Evolutionary conservation across 2,888 invertebrate species (phyloP).

Genomic region (Clanis bilineata): DNA sequence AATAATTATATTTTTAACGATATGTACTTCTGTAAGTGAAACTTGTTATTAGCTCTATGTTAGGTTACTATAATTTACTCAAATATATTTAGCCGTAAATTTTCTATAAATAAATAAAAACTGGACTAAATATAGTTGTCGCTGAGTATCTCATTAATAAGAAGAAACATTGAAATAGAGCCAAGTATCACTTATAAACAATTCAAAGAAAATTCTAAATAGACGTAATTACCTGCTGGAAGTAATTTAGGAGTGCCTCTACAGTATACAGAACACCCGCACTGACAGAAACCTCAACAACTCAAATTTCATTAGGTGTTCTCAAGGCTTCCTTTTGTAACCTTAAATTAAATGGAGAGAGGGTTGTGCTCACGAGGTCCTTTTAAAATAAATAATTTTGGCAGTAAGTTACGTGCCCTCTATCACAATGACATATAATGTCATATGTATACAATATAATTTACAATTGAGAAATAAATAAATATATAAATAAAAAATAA

Average conservation of each 20-base stretch:
- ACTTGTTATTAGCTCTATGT: too few species aligned
- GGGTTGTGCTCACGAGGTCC: constrained; percentile 9
- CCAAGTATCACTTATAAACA: not conserved
- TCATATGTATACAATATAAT: too few species aligned
- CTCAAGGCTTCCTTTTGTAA: constrained; percentile 35
- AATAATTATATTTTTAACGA: too few species aligned
- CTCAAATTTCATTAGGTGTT: constrained; percentile 45
- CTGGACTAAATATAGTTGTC: too few species aligned
- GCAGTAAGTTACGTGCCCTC: not conserved
- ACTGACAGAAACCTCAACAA: constrained; percentile 36
- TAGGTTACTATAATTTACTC: too few species aligned
- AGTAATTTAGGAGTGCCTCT: constrained; percentile 27
- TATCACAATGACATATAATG: not conserved
- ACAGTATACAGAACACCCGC: constrained; percentile 29
- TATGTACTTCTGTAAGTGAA: too few species aligned
- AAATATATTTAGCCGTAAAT: too few species aligned
- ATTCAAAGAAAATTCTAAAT: not conserved
- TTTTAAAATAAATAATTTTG: constrained; percentile 4
- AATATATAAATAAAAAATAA: too few species aligned
- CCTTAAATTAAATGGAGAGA: constrained; percentile 28
- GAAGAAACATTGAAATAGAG: too few species aligned
- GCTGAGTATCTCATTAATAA: too few species aligned
- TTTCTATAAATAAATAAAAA: too few species aligned
- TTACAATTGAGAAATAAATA: too few species aligned
- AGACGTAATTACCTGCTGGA: constrained; percentile 16